Evolutionary conservation across 2,888 invertebrate genomes (phyloP).

Genomic region (Eupithecia centaureata): DNA sequence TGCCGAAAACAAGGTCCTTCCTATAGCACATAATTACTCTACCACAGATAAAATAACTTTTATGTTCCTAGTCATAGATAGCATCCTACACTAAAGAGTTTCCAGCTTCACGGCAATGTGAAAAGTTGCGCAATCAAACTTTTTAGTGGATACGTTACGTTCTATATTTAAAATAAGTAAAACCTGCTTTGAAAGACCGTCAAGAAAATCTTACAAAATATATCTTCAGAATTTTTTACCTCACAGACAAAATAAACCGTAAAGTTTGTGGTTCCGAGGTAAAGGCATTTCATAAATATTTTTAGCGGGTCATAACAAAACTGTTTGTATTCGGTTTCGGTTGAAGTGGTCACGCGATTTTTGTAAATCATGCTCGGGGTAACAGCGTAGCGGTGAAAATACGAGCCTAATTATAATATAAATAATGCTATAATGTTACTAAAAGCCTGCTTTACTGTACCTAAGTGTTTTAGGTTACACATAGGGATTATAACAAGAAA

Average conservation of each 20-base stretch:
- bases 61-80: background rate
- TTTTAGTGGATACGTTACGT: background rate
- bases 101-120: background rate
- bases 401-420: constrained; percentile 26
- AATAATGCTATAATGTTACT: constrained; percentile 23
- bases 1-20: no score
- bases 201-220: background rate
- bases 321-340: constrained; percentile 34
- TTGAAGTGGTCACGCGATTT: constrained; percentile 32
- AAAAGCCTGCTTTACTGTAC: constrained; percentile 1
- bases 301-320: constrained; percentile 32
- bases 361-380: constrained; percentile 29
- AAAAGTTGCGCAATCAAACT: background rate
- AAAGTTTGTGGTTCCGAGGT: constrained; percentile 16
- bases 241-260: constrained; percentile 3
- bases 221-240: constrained; percentile 1
- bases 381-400: constrained; percentile 28
- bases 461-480: background rate
- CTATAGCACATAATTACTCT: background rate
- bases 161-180: background rate
- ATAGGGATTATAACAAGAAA: constrained; percentile 1
- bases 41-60: background rate
- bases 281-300: constrained; percentile 30
- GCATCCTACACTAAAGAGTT: background rate
- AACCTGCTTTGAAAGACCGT: background rate